Evolutionary conservation across 1,140 invertebrate genomes (phyloP), one percentile per base, ranked within the genome.

Genomic region (Drosophila eugracilis): DNA sequence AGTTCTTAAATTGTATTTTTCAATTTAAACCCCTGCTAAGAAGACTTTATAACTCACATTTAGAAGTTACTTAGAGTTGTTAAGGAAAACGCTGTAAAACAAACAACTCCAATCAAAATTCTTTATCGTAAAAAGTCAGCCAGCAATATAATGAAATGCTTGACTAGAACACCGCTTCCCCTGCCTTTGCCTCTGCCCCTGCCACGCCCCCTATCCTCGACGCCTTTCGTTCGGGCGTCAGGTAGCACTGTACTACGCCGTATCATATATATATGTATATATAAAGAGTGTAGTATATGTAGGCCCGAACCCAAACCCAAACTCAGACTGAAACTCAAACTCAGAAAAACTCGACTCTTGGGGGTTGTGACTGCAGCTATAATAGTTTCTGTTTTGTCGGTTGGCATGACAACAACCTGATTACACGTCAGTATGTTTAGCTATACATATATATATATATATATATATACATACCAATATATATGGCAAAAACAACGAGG

Each of bases 321-420:
- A 57, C 44, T 12, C 36, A 41, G 19, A 24, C 45, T 21, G 22
- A 19, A 6, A 59, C 15, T 37, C 32, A 37, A 55, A 57, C 52
- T 58, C 36, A 36, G 47, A 36, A 55, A 44, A 65, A 37, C 55
- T 37, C 52, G 37, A 30, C 57, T 48, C 60, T 63, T 48, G 30
- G 57, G 60, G 57, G 60, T 62, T 63, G 60, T 14, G 53, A 62
- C 41, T 62, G 39, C 48, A 37, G 53, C 36, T 53, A 75, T 69
- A 69, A 69, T 69, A 53, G 65, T 78, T 75, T 74, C 65, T 63
- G 59, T 78, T 83, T 67, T 70, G 79, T 71, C 76, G 70, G 75
- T 72, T 69, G 72, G 54, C 76, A 84, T 79, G 80, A 71, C 78
- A 80, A 79, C 80, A 63, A 57, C 45, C 70, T 71, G 75, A 84